Conservation (phyloP, 2,797 vertebrate genomes). For the Smutsia temminckii region DNA sequence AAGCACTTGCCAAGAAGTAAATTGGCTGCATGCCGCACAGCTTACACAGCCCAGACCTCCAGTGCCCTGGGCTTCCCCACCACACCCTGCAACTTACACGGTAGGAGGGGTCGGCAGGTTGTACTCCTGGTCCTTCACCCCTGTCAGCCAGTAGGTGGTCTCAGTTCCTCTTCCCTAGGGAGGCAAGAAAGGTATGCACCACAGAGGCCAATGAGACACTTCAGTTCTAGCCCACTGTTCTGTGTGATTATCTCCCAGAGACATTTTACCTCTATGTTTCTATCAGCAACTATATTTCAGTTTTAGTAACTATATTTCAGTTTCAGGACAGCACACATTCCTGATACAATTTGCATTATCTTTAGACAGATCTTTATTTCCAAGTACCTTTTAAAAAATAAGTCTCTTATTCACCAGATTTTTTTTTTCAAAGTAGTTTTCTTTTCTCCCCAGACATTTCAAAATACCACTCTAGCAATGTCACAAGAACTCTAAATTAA, state of each 20-base stretch:
- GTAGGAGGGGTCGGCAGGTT: slow-evolving; percentile 93
- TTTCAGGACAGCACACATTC: neutral
- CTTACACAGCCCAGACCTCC: neutral
- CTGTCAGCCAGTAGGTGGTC: slow-evolving; percentile 96
- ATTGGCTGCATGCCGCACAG: neutral
- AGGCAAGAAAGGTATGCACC: slow-evolving; percentile 65
- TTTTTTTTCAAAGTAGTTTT: neutral
- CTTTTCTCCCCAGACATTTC: neutral
- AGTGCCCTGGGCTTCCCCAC: neutral
- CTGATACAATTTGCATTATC: neutral
- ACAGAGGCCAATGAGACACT: rapidly evolving
- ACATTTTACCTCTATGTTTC: neutral
- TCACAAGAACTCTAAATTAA: slow-evolving; percentile 2
- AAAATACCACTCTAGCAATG: neutral
- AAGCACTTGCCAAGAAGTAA: neutral
- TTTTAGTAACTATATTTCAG: neutral
- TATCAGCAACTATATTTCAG: neutral
- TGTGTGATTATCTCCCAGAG: neutral
- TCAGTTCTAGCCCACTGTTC: rapidly evolving
- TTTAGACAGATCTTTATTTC: neutral
- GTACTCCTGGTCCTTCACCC: slow-evolving; percentile 90
- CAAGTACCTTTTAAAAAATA: neutral
- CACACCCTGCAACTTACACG: slow-evolving; percentile 87
- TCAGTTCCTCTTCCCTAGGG: slow-evolving; percentile 95
- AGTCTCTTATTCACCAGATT: neutral